Base-by-base conservation (phyloP, 2,113 vertebrate genomes). In the Engraulis encrasicolus region DNA sequence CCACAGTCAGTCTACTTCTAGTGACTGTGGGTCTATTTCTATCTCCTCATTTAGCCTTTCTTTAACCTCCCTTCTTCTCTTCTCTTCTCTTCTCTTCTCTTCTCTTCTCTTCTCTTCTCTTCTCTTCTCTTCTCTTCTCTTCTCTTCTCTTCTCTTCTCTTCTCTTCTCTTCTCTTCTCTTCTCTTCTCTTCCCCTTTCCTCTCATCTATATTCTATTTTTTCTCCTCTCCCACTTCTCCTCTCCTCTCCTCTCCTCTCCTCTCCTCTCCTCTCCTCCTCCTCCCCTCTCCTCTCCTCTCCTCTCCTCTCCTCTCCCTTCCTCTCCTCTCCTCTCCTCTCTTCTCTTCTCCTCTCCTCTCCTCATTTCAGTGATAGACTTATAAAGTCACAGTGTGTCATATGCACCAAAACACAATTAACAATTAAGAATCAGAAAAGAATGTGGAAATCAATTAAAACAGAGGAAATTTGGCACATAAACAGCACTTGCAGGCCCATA, bases 171-270 rank as follows among this genome's bases (percentile, higher is more conserved):
- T 45, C 85, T 50, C 36, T 85, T 50, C 74, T 18, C 81, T 84
- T 81, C 84, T 54, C 88, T 5, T 48, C 80, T 86, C 80, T 85
- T 90, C 89, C 78, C 87, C 90, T 89, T 20, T 49, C 86, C 85
- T 86, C 12, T 0, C 52, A 81, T 82, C 82, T 79, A 88, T 83
- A 3, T 45, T 7, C 40, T 45, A 3, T 45, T 7, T 7, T 45
- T 45, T 45, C 40, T 45, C 40, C 40, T 45, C 40, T 45, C 40
- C 40, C 40, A 5, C 40, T 45, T 45, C 4, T 45, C 40, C 40
- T 45, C 4, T 45, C 40, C 40, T 45, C 40, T 45, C 40, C 40
- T 45, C 40, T 45, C 40, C 40, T 7, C 40, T 45, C 40, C 40
- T 45, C 40, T 45, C 40, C 3, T 45, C 40, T 45, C 40, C 40